Conservation (phyloP, 92 coral and sea anemone species). For the Porites cylindrica region DNA sequence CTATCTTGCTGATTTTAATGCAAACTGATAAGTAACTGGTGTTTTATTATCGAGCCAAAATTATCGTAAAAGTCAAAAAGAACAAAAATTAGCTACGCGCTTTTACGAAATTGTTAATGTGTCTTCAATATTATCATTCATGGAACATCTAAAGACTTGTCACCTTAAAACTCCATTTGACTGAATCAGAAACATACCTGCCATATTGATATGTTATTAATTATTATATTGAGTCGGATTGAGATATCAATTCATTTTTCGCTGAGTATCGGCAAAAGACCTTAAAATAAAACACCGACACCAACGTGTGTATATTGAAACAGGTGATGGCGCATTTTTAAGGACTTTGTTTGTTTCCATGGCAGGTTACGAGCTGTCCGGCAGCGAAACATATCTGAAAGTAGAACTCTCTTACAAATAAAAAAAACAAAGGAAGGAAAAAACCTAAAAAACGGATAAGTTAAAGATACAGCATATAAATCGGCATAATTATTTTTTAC, state of each 20-base stretch:
- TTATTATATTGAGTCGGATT: no score
- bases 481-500: background rate
- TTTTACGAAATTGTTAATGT: background rate
- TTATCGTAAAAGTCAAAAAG: background rate
- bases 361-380: background rate
- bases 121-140: background rate
- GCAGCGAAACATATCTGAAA: background rate
- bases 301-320: slow-evolving; percentile 6
- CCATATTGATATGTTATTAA: no score
- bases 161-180: no score
- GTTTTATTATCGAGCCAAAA: background rate
- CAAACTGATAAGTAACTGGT: background rate
- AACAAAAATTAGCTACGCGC: background rate
- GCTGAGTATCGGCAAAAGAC: background rate
- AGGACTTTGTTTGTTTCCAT: background rate
- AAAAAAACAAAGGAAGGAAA: background rate
- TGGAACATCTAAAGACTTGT: no score
- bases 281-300: background rate
- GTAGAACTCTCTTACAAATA: background rate
- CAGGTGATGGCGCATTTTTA: slow-evolving; percentile 1
- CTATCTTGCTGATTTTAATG: background rate
- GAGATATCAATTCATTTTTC: background rate
- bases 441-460: no score
- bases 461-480: background rate
- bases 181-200: no score